These are phyloP conservation scores for Seriola quinqueradiata DNA, from an alignment of 2,113 vertebrate genomes.

Conservation along the genomic window DNA sequence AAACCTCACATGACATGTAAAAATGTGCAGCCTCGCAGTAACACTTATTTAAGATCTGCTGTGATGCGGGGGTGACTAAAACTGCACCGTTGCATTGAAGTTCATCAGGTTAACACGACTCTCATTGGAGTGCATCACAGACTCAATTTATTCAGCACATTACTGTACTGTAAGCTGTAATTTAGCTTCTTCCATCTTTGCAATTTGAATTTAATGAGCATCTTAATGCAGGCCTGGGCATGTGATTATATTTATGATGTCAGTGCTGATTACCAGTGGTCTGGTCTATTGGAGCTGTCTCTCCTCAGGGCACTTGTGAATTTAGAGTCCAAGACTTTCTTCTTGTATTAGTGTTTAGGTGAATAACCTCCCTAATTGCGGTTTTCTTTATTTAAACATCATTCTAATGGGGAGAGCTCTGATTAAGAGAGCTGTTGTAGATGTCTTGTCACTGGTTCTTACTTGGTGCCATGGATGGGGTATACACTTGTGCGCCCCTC, in stretches of 20 bases:
- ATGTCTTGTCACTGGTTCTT: not conserved
- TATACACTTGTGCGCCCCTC: not conserved
- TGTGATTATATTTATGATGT: slow-evolving; percentile 51
- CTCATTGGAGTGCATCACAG: slow-evolving; percentile 16
- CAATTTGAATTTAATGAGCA: slow-evolving; percentile 62
- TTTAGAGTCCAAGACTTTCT: slow-evolving; percentile 13
- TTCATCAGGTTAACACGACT: slow-evolving; percentile 30
- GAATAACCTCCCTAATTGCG: not conserved
- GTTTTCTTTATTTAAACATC: slow-evolving; percentile 30
- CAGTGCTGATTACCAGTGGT: slow-evolving; percentile 42
- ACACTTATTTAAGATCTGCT: not conserved
- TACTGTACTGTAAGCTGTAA: slow-evolving; percentile 25
- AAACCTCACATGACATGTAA: not conserved
- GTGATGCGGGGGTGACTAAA: not conserved
- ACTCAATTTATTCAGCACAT: slow-evolving; percentile 46
- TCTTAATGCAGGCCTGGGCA: slow-evolving; percentile 45
- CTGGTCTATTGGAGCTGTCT: slow-evolving; percentile 20
- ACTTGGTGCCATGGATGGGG: not conserved
- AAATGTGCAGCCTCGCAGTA: not conserved
- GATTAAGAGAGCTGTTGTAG: not conserved
- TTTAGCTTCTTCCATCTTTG: slow-evolving; percentile 51
- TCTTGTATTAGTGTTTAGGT: slow-evolving; percentile 8
- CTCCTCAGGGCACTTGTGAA: slow-evolving; percentile 21
- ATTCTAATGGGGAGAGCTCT: not conserved
- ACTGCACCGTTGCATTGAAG: slow-evolving; percentile 1